These are phyloP conservation scores for Alloplasta piceator DNA, from an alignment of 2,888 invertebrate genomes.

Conservation along the genomic window DNA sequence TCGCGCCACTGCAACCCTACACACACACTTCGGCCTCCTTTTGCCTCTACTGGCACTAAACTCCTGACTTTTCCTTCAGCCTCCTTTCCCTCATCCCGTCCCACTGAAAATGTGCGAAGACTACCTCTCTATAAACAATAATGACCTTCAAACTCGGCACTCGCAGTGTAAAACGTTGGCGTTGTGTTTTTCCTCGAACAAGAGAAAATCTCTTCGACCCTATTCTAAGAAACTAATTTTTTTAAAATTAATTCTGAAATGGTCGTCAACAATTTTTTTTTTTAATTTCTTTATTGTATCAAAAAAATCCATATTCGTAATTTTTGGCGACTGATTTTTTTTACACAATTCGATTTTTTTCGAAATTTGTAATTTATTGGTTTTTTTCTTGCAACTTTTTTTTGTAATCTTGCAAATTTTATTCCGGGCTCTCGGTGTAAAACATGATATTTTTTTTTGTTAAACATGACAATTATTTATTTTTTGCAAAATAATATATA, in stretches of 20 bases:
- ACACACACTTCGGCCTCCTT: constrained; percentile 20
- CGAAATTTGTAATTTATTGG: no score
- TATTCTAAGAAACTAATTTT: not conserved
- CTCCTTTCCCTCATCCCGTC: constrained; percentile 18
- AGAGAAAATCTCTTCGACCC: not conserved
- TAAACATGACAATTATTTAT: no score
- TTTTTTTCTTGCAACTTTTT: no score
- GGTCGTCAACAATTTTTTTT: no score
- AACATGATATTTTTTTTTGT: no score
- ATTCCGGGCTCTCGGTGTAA: no score
- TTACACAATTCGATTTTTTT: no score
- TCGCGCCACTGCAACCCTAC: constrained; percentile 41
- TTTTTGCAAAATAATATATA: no score
- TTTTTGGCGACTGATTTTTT: no score
- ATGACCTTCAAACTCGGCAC: not conserved
- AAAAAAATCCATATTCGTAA: no score
- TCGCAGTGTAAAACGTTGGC: constrained; percentile 1
- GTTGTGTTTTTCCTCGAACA: not conserved
- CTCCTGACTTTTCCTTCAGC: constrained; percentile 49
- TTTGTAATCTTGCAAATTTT: no score
- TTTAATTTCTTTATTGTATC: no score
- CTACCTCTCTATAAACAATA: not conserved
- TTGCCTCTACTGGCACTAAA: constrained; percentile 21
- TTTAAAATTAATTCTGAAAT: not conserved
- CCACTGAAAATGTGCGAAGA: not conserved